Percentiles rank a stretch among this genome's conserved stretches.
These are phyloP conservation scores for Hydrozoanthus tunicans DNA, from an alignment of 64 coral and sea anemone genomes.

Conservation along the genomic window DNA sequence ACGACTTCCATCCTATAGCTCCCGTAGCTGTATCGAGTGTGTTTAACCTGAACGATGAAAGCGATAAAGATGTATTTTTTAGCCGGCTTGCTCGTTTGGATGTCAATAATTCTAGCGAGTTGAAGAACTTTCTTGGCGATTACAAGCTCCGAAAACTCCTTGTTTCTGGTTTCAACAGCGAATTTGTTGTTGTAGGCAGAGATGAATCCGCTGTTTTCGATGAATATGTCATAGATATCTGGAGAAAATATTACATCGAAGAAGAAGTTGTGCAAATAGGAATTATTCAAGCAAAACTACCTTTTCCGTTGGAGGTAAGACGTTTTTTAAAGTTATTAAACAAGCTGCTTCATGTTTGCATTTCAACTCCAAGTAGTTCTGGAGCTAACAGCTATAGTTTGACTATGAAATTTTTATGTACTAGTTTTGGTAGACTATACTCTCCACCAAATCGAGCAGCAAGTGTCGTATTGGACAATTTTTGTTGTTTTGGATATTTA, in stretches of 20 bases:
- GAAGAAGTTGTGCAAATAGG: slow-evolving; percentile 91
- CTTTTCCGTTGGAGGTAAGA: slow-evolving; percentile 90
- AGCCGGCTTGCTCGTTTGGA: slow-evolving; percentile 70
- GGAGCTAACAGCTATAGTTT: too few species aligned
- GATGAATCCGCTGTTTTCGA: slow-evolving; percentile 85
- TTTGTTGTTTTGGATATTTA: too few species aligned
- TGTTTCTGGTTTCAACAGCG: slow-evolving; percentile 75
- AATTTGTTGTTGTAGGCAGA: slow-evolving; percentile 75
- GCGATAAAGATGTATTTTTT: slow-evolving; percentile 78
- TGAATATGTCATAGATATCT: slow-evolving; percentile 80
- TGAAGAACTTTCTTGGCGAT: slow-evolving; percentile 66
- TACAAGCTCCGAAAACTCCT: slow-evolving; percentile 85
- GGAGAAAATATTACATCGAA: slow-evolving; percentile 91
- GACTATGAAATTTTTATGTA: too few species aligned
- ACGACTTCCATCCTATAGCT: slow-evolving; percentile 1
- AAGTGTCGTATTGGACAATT: too few species aligned
- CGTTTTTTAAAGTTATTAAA: not conserved
- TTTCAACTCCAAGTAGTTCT: too few species aligned
- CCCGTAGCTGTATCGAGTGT: slow-evolving; percentile 59
- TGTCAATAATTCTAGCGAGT: slow-evolving; percentile 65
- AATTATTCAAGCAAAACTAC: slow-evolving; percentile 81
- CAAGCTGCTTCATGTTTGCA: too few species aligned
- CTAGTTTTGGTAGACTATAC: too few species aligned
- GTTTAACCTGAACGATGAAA: slow-evolving; percentile 66
- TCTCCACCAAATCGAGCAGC: too few species aligned